Base-by-base conservation (phyloP, 2,888 invertebrate genomes). In the Callimorpha dominula region DNA sequence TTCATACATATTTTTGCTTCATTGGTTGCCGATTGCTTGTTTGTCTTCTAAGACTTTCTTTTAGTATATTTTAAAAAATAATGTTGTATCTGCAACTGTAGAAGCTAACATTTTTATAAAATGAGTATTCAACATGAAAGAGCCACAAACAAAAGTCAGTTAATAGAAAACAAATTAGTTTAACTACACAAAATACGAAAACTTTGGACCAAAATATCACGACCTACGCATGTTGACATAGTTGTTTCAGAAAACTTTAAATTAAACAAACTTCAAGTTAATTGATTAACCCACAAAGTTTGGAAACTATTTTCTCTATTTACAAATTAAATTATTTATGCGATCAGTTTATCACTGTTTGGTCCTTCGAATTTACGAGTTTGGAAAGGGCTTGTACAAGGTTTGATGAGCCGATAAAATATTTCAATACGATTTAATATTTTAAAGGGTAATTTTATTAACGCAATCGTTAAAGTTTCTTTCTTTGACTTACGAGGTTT, bases 241-340 rank as follows among this genome's bases (percentile, higher is more conserved):
- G 67, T 66, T 65, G 65, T 20, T 6, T 11, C 20, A 67, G 12
- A 42, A 46, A 70, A 73, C 42, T 72, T 72, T 72, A 42, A 68
- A 68, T 72, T 72, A 43, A 60, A 69, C 62, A 66, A 60, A 66
- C 60, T 66, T 65, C 3, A 42, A 68, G 46, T 70, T 70, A 70
- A 73, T 73, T 70, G 63, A 68, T 72, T 40, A 69, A 57, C 17
- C 60, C 65, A 42, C 31, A 20, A 31, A 65, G 67, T 65, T 15
- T 15, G 17, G 6, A 20, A 74, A 71, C 70, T 68, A 74, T 71
- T 70, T 70, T 54, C 50, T 20, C 40, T 69, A 65, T 64, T 63
- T 43, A 67, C 63, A 64, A 70, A 64, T 54, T 67, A 63, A 68
- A 54, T 68, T 54, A 43, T 70, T 52, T 62, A n/a, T 50, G 60